These are phyloP conservation scores for Dyspetes luteomarginatus DNA, from an alignment of 2,888 invertebrate genomes.

Conservation along the genomic window DNA sequence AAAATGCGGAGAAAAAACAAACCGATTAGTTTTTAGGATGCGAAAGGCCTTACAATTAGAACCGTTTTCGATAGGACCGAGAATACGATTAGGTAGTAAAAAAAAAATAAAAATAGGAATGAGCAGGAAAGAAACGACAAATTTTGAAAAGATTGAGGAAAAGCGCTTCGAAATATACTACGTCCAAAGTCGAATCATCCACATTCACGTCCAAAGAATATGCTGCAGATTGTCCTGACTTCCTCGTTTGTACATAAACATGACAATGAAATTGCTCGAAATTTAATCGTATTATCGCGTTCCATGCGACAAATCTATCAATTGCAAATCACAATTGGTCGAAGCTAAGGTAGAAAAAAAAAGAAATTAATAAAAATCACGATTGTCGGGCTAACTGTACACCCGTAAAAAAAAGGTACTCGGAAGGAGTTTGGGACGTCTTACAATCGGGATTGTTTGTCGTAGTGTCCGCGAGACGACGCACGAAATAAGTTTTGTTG, in stretches of 20 bases:
- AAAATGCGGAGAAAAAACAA: conserved; percentile 8
- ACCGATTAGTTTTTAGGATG: conserved; percentile 40
- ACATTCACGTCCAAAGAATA: conserved; percentile 56
- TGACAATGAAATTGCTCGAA: conserved; percentile 30
- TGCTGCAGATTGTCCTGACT: conserved; percentile 49
- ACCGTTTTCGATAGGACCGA: conserved; percentile 39
- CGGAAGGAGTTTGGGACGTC: conserved; percentile 5
- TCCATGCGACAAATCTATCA: conserved; percentile 28
- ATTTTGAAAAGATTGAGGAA: too few species aligned
- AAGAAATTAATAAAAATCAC: conserved; percentile 51
- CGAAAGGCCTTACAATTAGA: conserved; percentile 55
- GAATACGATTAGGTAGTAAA: conserved; percentile 60
- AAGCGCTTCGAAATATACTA: conserved; percentile 3
- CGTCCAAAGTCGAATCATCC: conserved; percentile 56
- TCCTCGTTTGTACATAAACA: conserved; percentile 54
- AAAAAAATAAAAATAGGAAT: conserved; percentile 15
- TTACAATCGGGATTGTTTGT: neutral
- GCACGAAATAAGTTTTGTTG: conserved; percentile 12
- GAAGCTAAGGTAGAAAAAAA: conserved; percentile 16
- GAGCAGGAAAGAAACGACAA: conserved; percentile 3
- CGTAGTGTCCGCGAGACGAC: conserved; percentile 26
- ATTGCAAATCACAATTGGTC: conserved; percentile 50
- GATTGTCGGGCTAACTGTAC: conserved; percentile 68
- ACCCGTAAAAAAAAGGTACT: conserved; percentile 20
- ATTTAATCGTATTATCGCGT: conserved; percentile 32